These are phyloP conservation scores for Syrmaticus mikado DNA, from an alignment of 2,113 vertebrate species.

Conservation along the genomic window DNA sequence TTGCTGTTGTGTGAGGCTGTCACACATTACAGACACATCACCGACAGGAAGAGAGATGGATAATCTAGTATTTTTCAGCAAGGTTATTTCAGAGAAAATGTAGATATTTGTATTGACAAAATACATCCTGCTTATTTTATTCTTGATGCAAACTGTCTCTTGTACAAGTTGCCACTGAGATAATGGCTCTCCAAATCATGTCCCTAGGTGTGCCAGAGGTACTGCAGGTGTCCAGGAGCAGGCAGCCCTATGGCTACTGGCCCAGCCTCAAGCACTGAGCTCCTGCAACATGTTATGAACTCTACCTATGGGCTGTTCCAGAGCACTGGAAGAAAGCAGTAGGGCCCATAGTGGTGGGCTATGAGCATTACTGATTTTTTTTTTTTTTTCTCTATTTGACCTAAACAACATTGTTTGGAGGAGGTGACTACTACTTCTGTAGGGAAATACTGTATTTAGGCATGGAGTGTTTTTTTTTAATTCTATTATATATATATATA, in stretches of 20 bases:
- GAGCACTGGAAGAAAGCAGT: background rate
- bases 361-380: background rate
- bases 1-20: fast-evolving
- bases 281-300: fast-evolving
- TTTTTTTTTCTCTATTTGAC: background rate
- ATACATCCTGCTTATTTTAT: background rate
- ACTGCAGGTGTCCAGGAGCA: background rate
- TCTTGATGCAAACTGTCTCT: background rate
- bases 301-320: fast-evolving
- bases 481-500: too few species aligned
- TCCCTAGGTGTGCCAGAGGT: background rate
- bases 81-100: background rate
- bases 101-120: background rate
- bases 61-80: background rate
- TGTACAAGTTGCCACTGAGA: background rate
- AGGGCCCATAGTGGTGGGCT: fast-evolving
- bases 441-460: background rate
- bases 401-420: background rate
- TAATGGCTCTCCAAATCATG: background rate
- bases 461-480: background rate
- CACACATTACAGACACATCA: fast-evolving
- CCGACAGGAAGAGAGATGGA: background rate
- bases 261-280: background rate
- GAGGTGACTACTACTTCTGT: background rate
- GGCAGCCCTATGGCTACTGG: fast-evolving